Base-by-base conservation (phyloP, 2,888 invertebrate genomes). In the Cataglyphis altisquamis region DNA sequence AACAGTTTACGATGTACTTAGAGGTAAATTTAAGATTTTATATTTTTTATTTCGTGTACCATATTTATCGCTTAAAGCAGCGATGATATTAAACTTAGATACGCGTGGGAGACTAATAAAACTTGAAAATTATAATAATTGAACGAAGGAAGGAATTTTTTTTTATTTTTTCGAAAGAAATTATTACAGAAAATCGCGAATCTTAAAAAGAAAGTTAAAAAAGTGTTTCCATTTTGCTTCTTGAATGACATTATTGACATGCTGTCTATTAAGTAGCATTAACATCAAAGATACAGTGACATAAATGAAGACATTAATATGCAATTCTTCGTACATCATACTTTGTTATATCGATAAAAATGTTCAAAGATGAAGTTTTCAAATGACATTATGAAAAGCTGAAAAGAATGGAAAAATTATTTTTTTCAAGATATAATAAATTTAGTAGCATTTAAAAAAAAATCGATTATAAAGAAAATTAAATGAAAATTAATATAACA, bases 1-100 rank as follows among this genome's bases (percentile, higher is more conserved):
- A 55, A 77, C 25, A 15, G 25, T 77, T 75, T 67, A 29, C 18
- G 29, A 15, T n/a, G 25, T 67, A 67, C 25, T 52, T 67, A n/a
- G 18, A 29, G 39, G 29, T 39, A 68, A n/a, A 55, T 39, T 41
- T 68, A 67, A 68, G 25, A 68, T 41, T 68, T 67, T 32, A 32
- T 32, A 32, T 32, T 32, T 32, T 32, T 6, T 32, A 32, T 32
- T 29, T n/a, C 2, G n/a, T 77, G 39, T 55, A 25, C 29, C 18
- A 36, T 52, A 39, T 75, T 64, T 74, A 63, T 68, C 52, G 55
- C 55, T 77, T 55, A 29, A 67, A 77, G 39, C 29, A 29, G 41
- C 68, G 29, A 29, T 67, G 8, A 52, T 77, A 77, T 77, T 77
- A 77, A 77, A 77, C 41, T 39, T 25, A 39, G 52, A 55, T 77